phyloP scores from a whole-genome alignment of 2,113 vertebrate species.

The Camelus dromedarius region DNA sequence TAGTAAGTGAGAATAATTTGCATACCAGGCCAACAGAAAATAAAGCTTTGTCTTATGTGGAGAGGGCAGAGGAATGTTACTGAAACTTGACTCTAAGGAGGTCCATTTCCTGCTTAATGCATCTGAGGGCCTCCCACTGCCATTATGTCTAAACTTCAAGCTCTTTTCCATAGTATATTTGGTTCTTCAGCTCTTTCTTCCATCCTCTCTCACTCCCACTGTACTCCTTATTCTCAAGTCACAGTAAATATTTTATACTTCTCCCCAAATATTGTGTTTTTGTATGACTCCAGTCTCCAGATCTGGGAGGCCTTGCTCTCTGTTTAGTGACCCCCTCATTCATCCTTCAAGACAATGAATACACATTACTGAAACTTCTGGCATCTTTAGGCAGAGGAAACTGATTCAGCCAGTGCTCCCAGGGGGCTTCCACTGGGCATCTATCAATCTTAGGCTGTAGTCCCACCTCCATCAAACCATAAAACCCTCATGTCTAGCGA shows the following conservation, averaged over 20 bases:
- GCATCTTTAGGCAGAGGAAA: background rate
- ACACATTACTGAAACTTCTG: background rate
- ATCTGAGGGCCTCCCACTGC: background rate
- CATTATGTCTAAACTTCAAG: background rate
- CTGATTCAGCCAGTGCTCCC: background rate
- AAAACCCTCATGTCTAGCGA: background rate
- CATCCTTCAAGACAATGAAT: background rate
- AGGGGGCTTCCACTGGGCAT: background rate
- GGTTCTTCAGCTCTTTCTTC: background rate
- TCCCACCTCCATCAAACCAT: background rate
- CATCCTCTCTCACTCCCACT: background rate
- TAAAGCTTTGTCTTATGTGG: background rate
- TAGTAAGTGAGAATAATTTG: background rate
- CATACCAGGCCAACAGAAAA: background rate
- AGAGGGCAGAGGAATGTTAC: background rate
- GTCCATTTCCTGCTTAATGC: background rate
- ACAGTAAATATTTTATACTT: background rate
- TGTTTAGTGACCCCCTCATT: background rate
- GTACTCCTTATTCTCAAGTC: background rate
- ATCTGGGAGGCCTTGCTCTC: background rate
- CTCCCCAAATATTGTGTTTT: background rate
- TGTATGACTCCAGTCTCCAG: background rate
- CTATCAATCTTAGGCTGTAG: background rate
- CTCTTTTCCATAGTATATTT: background rate
- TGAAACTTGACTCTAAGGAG: background rate